These are phyloP conservation scores for Diploscapter pachys DNA, from an alignment of 1,140 invertebrate genomes.

Conservation along the genomic window DNA sequence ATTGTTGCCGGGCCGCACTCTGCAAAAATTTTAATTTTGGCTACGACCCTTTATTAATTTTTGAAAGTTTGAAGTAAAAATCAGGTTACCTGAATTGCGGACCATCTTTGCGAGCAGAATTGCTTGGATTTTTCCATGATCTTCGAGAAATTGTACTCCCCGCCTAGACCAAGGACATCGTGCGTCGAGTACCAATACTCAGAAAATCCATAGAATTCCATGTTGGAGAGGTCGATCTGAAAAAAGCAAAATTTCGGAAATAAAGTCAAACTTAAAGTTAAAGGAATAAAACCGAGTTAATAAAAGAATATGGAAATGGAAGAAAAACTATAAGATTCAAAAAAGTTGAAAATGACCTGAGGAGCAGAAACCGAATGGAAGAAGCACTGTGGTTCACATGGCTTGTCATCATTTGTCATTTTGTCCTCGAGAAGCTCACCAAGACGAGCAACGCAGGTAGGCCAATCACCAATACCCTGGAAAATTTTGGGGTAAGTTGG, in stretches of 20 bases:
- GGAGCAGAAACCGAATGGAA: slow-evolving; percentile 38
- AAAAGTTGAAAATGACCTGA: not conserved
- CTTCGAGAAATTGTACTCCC: slow-evolving; percentile 60
- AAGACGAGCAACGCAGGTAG: slow-evolving; percentile 40
- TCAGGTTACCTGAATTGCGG: slow-evolving; percentile 44
- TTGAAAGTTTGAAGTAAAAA: slow-evolving; percentile 1
- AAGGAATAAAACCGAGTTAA: too few relatives aligned
- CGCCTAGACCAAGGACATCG: slow-evolving; percentile 64
- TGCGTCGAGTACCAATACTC: slow-evolving; percentile 66
- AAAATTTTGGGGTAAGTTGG: not conserved
- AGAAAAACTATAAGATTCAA: too few relatives aligned
- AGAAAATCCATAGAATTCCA: slow-evolving; percentile 66
- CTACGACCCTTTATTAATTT: too few relatives aligned
- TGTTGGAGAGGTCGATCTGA: slow-evolving; percentile 43
- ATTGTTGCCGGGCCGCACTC: slow-evolving; percentile 48
- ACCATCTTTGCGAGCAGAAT: slow-evolving; percentile 52
- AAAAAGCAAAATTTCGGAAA: slow-evolving; percentile 36
- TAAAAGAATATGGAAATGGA: too few relatives aligned
- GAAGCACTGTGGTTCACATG: slow-evolving; percentile 39
- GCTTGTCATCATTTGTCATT: slow-evolving; percentile 9
- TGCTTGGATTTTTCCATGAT: slow-evolving; percentile 60
- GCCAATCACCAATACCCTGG: slow-evolving; percentile 54
- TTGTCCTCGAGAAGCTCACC: slow-evolving; percentile 5
- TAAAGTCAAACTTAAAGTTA: slow-evolving; percentile 6
- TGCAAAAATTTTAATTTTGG: slow-evolving; percentile 46